A percentile compares a stretch with the other conserved stretches of the same genome.
phyloP scores from a whole-genome alignment of 2,113 vertebrate genomes.

The Tauraco erythrolophus region DNA sequence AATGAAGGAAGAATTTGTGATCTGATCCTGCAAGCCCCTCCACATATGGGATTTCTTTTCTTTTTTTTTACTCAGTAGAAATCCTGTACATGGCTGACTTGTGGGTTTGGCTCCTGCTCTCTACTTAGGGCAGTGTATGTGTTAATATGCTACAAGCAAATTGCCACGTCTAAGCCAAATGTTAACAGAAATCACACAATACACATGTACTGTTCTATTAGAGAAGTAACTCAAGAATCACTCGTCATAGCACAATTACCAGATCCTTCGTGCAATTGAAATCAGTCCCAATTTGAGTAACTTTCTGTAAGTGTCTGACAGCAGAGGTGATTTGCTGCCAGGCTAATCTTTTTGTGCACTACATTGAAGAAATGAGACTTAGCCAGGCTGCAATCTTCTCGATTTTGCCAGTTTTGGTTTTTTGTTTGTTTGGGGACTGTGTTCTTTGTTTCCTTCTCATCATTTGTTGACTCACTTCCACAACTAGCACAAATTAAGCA shows the following conservation, averaged over 20 bases:
- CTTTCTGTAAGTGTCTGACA: not conserved
- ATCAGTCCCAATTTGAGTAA: not conserved
- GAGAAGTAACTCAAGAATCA: not conserved
- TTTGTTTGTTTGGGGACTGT: not conserved
- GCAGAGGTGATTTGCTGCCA: not conserved
- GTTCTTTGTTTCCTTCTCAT: not conserved
- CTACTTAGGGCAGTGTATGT: not conserved
- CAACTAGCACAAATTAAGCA: not conserved
- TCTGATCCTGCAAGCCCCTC: not conserved
- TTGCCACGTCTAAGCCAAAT: not conserved
- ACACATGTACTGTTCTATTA: not conserved
- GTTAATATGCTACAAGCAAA: not conserved
- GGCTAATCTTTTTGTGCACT: not conserved
- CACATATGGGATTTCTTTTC: not conserved
- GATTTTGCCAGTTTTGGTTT: not conserved
- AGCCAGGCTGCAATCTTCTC: not conserved
- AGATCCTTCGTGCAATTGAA: not conserved
- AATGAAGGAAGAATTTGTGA: not conserved
- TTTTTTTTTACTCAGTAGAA: not conserved
- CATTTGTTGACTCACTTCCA: not conserved
- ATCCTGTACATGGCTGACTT: not conserved
- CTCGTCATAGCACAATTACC: not conserved
- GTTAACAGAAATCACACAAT: not conserved
- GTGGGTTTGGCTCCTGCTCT: not conserved
- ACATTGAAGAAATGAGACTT: not conserved